phyloP scores from a whole-genome alignment of 1,140 invertebrate genomes.

The Zaprionus africanus region DNA sequence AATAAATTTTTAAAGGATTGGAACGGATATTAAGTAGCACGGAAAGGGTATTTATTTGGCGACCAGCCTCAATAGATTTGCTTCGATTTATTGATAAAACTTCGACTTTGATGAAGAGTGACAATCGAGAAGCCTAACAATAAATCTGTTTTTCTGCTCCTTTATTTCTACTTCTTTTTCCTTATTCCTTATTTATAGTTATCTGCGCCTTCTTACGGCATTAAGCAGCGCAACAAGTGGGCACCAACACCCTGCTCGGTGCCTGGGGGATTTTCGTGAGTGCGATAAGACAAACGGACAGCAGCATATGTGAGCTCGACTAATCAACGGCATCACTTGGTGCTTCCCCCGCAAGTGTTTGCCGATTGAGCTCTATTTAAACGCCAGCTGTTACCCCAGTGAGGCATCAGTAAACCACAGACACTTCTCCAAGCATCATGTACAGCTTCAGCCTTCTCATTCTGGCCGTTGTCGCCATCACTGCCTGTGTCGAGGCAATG shows the following conservation, averaged over 20 bases:
- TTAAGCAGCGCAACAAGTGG: constrained; percentile 37
- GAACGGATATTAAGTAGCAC: background rate
- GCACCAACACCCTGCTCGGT: background rate
- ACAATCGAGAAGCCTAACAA: background rate
- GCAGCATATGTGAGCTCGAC: constrained; percentile 27
- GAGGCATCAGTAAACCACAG: constrained; percentile 39
- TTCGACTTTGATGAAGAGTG: background rate
- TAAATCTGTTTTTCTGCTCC: background rate
- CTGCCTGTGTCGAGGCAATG: constrained; percentile 52
- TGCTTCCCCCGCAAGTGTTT: constrained; percentile 28
- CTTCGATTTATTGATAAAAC: constrained; percentile 1
- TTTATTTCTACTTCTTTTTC: background rate
- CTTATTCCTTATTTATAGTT: no score
- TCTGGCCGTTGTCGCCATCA: constrained; percentile 53
- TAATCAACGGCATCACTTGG: constrained; percentile 13
- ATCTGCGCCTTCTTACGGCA: background rate
- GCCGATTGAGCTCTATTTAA: constrained; percentile 36
- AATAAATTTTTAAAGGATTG: background rate
- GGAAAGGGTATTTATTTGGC: background rate
- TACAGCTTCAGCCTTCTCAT: constrained; percentile 58
- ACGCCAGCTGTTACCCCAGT: background rate
- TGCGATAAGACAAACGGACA: constrained; percentile 48
- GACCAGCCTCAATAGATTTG: background rate
- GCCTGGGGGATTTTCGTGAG: constrained; percentile 43
- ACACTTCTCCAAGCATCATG: constrained; percentile 44